Evolutionary conservation across 2,888 invertebrate species (phyloP).

Genomic region (Microctonus hyperodae): DNA sequence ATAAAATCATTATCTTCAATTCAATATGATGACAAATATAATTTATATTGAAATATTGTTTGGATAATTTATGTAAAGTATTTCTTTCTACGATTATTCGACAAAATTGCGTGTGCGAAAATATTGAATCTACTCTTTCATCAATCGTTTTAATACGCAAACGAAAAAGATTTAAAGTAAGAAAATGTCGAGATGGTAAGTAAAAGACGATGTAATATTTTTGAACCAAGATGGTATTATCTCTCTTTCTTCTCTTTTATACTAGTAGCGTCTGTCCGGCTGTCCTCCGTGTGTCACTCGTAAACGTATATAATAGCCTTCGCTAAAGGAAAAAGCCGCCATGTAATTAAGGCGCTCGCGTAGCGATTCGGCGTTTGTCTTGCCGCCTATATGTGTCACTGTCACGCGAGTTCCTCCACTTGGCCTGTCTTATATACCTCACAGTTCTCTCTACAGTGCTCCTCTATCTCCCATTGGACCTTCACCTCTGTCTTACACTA

Average conservation of each 20-base stretch:
- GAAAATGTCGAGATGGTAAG: neutral
- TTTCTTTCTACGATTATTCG: neutral
- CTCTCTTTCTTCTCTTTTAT: conserved; percentile 22
- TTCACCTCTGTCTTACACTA: conserved; percentile 13
- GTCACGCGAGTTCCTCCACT: conserved; percentile 48
- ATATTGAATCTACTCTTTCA: neutral
- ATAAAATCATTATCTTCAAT: neutral
- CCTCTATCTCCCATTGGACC: conserved; percentile 32
- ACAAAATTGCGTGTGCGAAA: neutral
- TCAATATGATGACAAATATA: neutral
- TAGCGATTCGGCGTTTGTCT: conserved; percentile 54
- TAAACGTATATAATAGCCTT: conserved; percentile 41
- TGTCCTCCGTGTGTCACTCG: conserved; percentile 45
- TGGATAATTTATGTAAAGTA: too few relatives aligned
- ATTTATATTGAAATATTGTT: neutral
- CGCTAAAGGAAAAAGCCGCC: conserved; percentile 47
- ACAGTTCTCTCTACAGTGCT: conserved; percentile 34
- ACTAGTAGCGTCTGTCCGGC: conserved; percentile 38
- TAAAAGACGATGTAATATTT: neutral
- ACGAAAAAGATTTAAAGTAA: neutral
- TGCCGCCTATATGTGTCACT: conserved; percentile 58
- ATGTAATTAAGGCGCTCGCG: conserved; percentile 56
- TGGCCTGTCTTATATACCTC: conserved; percentile 49
- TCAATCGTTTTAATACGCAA: neutral
- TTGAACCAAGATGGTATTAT: neutral